Base-by-base conservation (phyloP, 2,888 invertebrate species). In the Anthrax anthrax region DNA sequence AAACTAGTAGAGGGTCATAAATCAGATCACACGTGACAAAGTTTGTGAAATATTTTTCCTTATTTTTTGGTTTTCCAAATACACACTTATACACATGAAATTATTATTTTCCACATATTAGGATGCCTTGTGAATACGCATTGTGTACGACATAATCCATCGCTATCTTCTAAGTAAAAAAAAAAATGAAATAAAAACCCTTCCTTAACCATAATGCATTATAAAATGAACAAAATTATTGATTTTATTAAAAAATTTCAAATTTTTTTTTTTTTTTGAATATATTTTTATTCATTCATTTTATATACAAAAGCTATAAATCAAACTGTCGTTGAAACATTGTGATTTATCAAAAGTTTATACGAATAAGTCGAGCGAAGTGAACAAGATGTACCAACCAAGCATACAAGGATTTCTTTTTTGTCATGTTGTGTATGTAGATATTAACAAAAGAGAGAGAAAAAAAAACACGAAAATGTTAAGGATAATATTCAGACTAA, bases 281-380 rank as follows among this genome's bases (percentile, higher is more conserved):
- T 42, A 42, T 41, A 46, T 46, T 46, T 46, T 46, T 46, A 46
- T 46, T 37, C 46, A 46, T 46, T 46, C 37, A n/a, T n/a, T n/a
- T n/a, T n/a, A n/a, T n/a, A n/a, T n/a, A n/a, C 18, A 27, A 36
- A 36, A 32, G 18, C 32, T 41, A 46, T 46, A 41, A 46, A 46
- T 46, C 46, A 46, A 46, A 46, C 46, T 46, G 46, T 46, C 46
- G 41, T 41, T 42, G 41, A 14, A 41, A 46, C 46, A 42, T 18
- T 46, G 46, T 41, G 41, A 46, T 46, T 46, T 46, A 46, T 46
- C 46, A 46, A 45, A 46, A 41, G 41, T 46, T n/a, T n/a, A n/a
- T 41, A 42, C 41, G 29, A 42, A 19, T 17, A 37, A 46, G 41
- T 46, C 46, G 17, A 42, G n/a, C 46, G 46, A 46, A 46, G 37